Evolutionary conservation across 1,140 invertebrate genomes (phyloP).

Genomic region (Amyelois transitella): DNA sequence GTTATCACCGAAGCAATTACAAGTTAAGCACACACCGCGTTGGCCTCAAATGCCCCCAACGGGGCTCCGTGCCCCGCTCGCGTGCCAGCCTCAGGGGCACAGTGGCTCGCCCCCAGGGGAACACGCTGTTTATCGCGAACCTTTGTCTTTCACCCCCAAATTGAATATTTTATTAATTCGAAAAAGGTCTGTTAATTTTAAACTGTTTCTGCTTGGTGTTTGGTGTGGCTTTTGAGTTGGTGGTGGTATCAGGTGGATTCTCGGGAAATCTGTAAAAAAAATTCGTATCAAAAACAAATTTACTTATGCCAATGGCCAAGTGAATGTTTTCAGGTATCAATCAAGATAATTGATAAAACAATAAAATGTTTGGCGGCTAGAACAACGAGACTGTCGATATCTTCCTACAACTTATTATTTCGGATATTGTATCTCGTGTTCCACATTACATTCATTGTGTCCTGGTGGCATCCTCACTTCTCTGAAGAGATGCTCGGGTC

Average conservation of each 20-base stretch:
- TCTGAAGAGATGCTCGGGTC: no score
- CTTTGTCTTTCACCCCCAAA: conserved; percentile 24
- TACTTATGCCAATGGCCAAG: no score
- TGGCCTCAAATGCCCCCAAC: conserved; percentile 35
- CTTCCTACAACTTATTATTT: no score
- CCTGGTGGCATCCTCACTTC: no score
- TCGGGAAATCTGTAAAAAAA: not conserved
- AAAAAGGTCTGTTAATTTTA: conserved; percentile 32
- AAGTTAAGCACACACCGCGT: conserved; percentile 14
- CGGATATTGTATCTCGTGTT: no score
- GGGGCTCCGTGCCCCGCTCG: conserved; percentile 31
- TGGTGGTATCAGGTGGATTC: not conserved
- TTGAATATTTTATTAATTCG: conserved; percentile 45
- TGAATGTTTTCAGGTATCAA: no score
- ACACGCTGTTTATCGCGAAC: conserved; percentile 15
- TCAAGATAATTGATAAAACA: no score
- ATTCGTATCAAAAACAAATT: no score
- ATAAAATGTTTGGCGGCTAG: no score
- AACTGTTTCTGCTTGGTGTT: conserved; percentile 15
- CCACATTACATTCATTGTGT: no score
- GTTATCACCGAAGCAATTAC: conserved; percentile 26
- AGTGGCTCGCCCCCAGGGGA: conserved; percentile 18
- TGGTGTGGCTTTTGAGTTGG: conserved; percentile 8
- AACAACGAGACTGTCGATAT: no score
- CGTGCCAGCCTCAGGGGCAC: conserved; percentile 4